A percentile compares a stretch with the other conserved stretches of the same genome.
Conservation (phyloP, 2,888 invertebrate species). For the Euzophera pinguis region DNA sequence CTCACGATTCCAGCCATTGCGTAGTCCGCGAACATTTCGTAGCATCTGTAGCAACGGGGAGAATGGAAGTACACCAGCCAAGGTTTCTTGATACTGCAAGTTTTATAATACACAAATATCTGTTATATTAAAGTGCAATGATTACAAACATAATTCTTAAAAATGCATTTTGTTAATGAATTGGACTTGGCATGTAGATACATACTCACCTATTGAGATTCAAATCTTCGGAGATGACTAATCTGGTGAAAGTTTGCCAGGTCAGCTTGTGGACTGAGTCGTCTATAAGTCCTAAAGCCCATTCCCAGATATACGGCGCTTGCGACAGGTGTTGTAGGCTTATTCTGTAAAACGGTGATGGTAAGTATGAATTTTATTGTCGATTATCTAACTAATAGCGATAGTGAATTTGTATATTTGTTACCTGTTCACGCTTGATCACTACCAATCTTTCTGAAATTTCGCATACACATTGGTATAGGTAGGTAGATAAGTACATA, state of each 20-base stretch:
- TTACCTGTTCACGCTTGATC: no score
- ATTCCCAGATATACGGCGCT: constrained; percentile 62
- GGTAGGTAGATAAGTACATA: no score
- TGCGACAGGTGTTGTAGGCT: constrained; percentile 50
- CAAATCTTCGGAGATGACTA: constrained; percentile 54
- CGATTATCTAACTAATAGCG: no score
- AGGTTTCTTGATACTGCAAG: constrained; percentile 50
- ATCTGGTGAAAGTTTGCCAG: constrained; percentile 52
- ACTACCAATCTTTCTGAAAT: no score
- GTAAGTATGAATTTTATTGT: no score
- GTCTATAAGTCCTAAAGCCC: constrained; percentile 57
- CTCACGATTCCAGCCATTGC: constrained; percentile 60
- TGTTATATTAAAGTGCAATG: no score
- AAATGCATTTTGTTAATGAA: no score
- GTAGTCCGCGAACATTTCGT: constrained; percentile 65
- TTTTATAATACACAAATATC: not conserved
- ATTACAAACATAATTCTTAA: no score
- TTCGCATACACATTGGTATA: no score
- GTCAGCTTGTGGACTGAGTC: constrained; percentile 51
- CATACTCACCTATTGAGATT: constrained; percentile 44
- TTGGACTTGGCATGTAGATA: not conserved
- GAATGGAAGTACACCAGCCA: constrained; percentile 73
- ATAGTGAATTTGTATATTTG: no score
- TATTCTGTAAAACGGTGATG: constrained; percentile 35
- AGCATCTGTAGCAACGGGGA: constrained; percentile 62